Percentiles rank a stretch among this genome's conserved stretches.
These are phyloP conservation scores for Lysiphlebus fabarum DNA, from an alignment of 1,140 invertebrate genomes.

Conservation along the genomic window DNA sequence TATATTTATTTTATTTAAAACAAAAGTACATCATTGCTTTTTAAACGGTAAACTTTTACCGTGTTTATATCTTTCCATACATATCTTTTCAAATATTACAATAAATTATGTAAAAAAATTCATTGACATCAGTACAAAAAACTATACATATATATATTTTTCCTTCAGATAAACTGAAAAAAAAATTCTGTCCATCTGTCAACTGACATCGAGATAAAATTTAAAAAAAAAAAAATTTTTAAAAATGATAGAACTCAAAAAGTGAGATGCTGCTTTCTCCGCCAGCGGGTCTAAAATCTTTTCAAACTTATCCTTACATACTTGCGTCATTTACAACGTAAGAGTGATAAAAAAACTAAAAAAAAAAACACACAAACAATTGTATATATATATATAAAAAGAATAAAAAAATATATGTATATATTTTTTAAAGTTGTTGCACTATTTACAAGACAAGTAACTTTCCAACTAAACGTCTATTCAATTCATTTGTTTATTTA, in stretches of 20 bases:
- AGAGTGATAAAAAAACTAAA: neutral
- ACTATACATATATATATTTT: too few relatives aligned
- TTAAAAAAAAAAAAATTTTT: too few relatives aligned
- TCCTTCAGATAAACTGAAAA: too few relatives aligned
- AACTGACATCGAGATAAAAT: conserved; percentile 15
- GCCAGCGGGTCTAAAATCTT: conserved; percentile 35
- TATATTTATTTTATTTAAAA: too few relatives aligned
- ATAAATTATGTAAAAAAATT: too few relatives aligned
- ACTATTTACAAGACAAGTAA: neutral
- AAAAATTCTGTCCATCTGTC: conserved; percentile 27
- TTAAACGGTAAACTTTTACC: too few relatives aligned
- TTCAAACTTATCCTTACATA: conserved; percentile 26
- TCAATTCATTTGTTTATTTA: neutral
- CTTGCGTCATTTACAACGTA: neutral
- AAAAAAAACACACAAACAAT: neutral
- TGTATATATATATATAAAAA: neutral
- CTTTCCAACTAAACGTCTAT: neutral
- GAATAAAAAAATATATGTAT: neutral
- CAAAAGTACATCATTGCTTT: too few relatives aligned
- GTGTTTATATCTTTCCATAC: too few relatives aligned
- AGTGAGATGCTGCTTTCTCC: conserved; percentile 32
- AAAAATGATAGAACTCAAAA: too few relatives aligned
- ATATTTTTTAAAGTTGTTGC: too few relatives aligned
- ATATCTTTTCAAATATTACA: too few relatives aligned
- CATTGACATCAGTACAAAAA: too few relatives aligned